phyloP scores from a whole-genome alignment of 1,140 invertebrate species.

The Tyrophagus putrescentiae region DNA sequence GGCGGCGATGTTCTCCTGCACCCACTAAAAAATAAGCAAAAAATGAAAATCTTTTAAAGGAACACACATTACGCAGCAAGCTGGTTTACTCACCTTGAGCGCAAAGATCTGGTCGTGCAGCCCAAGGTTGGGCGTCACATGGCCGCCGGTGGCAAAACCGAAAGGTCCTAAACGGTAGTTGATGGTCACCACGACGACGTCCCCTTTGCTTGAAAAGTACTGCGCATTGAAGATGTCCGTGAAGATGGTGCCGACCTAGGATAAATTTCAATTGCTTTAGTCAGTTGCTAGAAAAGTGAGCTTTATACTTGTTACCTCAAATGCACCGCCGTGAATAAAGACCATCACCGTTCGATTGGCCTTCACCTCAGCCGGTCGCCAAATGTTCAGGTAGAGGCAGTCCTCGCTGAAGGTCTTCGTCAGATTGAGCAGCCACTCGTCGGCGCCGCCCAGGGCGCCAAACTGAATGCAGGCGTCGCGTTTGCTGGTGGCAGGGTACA shows the following conservation, averaged over 20 bases:
- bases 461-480: conserved; percentile 22
- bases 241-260: conserved; percentile 46
- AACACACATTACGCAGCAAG: too few relatives aligned
- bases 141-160: conserved; percentile 53
- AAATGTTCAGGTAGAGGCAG: conserved; percentile 80
- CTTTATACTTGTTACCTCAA: too few relatives aligned
- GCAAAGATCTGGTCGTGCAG: conserved; percentile 27
- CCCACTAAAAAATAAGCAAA: conserved; percentile 27
- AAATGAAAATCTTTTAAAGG: too few relatives aligned
- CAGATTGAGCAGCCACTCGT: background rate
- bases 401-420: conserved; percentile 47
- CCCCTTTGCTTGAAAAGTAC: conserved; percentile 47
- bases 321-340: conserved; percentile 59
- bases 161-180: conserved; percentile 53
- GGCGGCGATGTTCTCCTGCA: conserved; percentile 25
- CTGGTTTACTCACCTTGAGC: too few relatives aligned
- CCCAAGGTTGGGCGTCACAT: conserved; percentile 33
- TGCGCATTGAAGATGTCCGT: conserved; percentile 43
- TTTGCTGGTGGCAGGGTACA: conserved; percentile 36
- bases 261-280: too few relatives aligned
- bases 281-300: too few relatives aligned
- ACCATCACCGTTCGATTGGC: conserved; percentile 46
- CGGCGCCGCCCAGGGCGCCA: background rate
- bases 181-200: conserved; percentile 50
- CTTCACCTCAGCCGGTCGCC: conserved; percentile 47